Base-by-base conservation (phyloP, 2,888 invertebrate genomes). In the Ectobius pallidus region DNA sequence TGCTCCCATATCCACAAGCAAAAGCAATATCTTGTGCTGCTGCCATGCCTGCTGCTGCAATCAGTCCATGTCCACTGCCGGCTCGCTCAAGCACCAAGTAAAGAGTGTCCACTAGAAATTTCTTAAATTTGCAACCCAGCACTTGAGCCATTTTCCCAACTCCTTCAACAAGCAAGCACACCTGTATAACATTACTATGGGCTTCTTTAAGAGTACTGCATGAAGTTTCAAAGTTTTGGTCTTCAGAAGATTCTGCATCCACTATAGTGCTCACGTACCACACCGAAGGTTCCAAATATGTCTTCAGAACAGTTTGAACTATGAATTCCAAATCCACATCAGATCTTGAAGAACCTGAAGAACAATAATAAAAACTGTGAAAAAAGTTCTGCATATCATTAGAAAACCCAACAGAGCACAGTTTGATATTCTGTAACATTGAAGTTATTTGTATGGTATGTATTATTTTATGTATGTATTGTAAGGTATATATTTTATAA, bases 71-170 rank as follows among this genome's bases (percentile, higher is more conserved):
- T 18, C 77, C 76, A 69, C 78, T 78, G 2, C 80, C 79, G 72
- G 92, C 89, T 82, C 90, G 87, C 80, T 93, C 91, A 67, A 94
- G 81, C 27, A 93, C 82, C 68, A 89, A 82, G 77, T 92, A 92
- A 49, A 94, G 83, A 18, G 89, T 88, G 78, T 87, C 88, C 71
- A 92, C 81, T 74, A 93, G 80, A 79, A 88, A 90, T 1, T 84
- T 84, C 75, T 89, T 85, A 80, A 88, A 92, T 0, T 84, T 78
- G 0, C 81, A 78, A 69, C 83, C 81, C 27, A 92, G 82, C 16
- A 84, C 82, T 4, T 78, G 73, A 0, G 93, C 90, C 75, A 91
- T 85, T 78, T 86, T 82, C 0, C 90, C 93, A 20, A 93, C 81
- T 1, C 92, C 91, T 81, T 93, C 92, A 0, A 90, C 83, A 74